Conservation (phyloP, 2,888 invertebrate genomes). For the Lumbricus terrestris region DNA sequence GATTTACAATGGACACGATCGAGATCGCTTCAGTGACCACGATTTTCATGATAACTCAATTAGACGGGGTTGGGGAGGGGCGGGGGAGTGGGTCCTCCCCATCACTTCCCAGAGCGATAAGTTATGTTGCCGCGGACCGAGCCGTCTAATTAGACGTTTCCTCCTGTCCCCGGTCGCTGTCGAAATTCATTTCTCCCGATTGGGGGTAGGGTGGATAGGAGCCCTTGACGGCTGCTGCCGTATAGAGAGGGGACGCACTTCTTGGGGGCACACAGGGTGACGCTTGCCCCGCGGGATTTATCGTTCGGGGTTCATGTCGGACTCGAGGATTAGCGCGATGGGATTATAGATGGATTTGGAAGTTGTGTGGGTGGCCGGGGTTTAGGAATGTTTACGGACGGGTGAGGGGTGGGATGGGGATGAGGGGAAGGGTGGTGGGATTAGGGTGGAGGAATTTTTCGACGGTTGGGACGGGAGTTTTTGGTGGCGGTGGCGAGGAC, state of each 20-base stretch:
- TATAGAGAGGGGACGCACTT: neutral
- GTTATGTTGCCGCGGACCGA: neutral
- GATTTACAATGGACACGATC: slow-evolving; percentile 6
- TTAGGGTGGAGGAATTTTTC: no score
- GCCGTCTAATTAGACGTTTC: neutral
- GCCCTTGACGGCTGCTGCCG: neutral
- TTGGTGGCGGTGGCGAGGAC: neutral
- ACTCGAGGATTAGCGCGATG: neutral
- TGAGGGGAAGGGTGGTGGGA: neutral
- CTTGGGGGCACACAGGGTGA: neutral
- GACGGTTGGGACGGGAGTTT: neutral
- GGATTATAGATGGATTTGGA: neutral
- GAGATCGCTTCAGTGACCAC: neutral
- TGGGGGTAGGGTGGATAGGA: neutral
- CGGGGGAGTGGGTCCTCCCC: no score
- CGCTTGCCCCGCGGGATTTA: neutral
- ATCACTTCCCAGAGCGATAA: slow-evolving; percentile 3
- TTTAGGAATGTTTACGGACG: neutral
- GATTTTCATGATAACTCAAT: slow-evolving; percentile 5
- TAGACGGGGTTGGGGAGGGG: neutral
- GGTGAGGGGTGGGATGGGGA: neutral
- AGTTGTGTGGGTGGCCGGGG: neutral
- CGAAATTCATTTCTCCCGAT: slow-evolving; percentile 3
- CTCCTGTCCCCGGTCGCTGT: neutral
- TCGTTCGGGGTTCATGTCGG: neutral